A percentile compares a stretch with the other conserved stretches of the same genome.
Conservation (phyloP, 2,888 invertebrate genomes). For the Leptura quadrifasciata region DNA sequence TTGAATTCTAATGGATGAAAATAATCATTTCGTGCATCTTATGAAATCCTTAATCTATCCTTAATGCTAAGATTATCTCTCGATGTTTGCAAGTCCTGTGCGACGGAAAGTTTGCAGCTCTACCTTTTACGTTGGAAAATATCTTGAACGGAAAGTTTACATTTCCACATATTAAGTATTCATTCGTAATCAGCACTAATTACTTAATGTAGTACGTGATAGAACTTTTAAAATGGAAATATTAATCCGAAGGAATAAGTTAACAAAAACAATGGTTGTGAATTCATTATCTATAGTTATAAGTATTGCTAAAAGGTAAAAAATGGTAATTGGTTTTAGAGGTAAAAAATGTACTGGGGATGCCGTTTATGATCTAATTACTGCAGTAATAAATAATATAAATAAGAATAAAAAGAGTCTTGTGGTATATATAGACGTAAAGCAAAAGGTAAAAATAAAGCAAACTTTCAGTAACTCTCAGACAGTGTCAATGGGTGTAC, state of each 20-base stretch:
- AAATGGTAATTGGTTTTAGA: too few relatives aligned
- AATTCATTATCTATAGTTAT: too few relatives aligned
- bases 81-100: not conserved
- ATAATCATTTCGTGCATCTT: not conserved
- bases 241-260: not conserved
- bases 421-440: too few relatives aligned
- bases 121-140: not conserved
- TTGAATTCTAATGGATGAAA: slow-evolving; percentile 7
- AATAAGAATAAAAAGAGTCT: too few relatives aligned
- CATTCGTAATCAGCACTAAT: not conserved
- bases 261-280: too few relatives aligned
- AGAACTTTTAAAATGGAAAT: not conserved
- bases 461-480: too few relatives aligned
- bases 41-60: not conserved
- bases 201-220: not conserved
- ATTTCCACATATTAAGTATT: not conserved
- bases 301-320: too few relatives aligned
- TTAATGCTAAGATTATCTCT: not conserved
- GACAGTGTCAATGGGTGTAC: too few relatives aligned
- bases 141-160: not conserved
- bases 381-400: too few relatives aligned
- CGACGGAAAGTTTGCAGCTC: not conserved
- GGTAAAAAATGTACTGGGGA: too few relatives aligned
- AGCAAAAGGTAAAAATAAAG: too few relatives aligned
- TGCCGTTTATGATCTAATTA: too few relatives aligned